Evolutionary conservation across 2,888 invertebrate species (phyloP).

Genomic region (Brachyptera putata): DNA sequence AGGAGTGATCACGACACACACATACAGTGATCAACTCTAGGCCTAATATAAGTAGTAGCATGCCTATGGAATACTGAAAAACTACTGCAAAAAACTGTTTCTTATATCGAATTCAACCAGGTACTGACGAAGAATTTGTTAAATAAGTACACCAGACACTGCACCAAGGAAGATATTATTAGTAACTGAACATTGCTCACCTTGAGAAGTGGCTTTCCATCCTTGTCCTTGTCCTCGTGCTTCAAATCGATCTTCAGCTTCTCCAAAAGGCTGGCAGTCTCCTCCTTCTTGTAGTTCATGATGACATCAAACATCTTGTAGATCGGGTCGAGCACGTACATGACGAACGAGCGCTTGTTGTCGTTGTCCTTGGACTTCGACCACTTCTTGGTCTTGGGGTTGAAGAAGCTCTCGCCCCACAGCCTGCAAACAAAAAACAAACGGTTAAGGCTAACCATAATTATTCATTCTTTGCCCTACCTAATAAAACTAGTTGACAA

Average conservation of each 20-base stretch:
- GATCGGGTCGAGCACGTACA: conserved; percentile 98
- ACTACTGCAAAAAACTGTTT: too few relatives aligned
- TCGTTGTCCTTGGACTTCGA: conserved; percentile 83
- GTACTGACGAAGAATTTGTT: too few relatives aligned
- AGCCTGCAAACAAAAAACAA: too few relatives aligned
- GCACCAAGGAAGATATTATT: too few relatives aligned
- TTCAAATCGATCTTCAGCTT: conserved; percentile 91
- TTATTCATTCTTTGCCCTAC: too few relatives aligned
- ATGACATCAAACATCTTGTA: conserved; percentile 86
- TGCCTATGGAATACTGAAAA: too few relatives aligned
- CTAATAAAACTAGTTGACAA: too few relatives aligned
- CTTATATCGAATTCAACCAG: too few relatives aligned
- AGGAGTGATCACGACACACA: too few relatives aligned
- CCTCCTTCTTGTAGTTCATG: conserved; percentile 95
- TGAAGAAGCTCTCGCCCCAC: conserved; percentile 99
- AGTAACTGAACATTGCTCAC: conserved; percentile 47
- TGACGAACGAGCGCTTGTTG: conserved; percentile 96
- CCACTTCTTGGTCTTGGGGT: conserved; percentile 97
- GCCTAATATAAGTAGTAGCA: too few relatives aligned
- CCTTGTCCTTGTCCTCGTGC: conserved; percentile 93
- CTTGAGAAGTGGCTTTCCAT: conserved; percentile 94
- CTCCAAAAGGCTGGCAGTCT: conserved; percentile 78
- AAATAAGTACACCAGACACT: too few relatives aligned
- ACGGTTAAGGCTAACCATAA: conserved; percentile 25
- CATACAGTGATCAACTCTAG: too few relatives aligned